Conservation (phyloP, 23 tunicate species). For the Phallusia fumigata region DNA sequence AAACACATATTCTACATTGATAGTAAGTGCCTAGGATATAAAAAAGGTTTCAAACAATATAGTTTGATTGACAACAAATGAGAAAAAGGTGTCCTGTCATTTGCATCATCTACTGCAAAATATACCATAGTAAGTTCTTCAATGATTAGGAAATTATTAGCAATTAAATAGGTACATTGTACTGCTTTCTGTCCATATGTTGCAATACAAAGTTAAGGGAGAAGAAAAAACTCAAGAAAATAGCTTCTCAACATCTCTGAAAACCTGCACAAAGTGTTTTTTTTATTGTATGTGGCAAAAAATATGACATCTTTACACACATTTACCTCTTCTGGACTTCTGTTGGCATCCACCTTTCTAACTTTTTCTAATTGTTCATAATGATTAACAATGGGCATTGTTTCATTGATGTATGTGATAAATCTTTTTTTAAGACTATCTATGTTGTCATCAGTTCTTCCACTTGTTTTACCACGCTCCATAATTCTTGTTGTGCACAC, state of each 20-base stretch:
- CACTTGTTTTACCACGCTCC: conserved; percentile 85
- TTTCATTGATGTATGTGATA: conserved; percentile 66
- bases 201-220: neutral
- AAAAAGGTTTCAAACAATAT: too few relatives aligned
- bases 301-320: neutral
- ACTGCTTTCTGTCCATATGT: too few relatives aligned
- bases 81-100: too few relatives aligned
- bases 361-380: conserved; percentile 56
- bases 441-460: conserved; percentile 90
- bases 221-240: neutral
- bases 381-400: conserved; percentile 76
- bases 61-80: too few relatives aligned
- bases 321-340: conserved; percentile 48
- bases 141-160: too few relatives aligned
- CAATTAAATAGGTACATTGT: too few relatives aligned
- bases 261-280: neutral
- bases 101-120: too few relatives aligned
- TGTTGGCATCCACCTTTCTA: conserved; percentile 47
- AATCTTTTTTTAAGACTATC: conserved; percentile 86
- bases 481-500: conserved; percentile 79
- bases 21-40: too few relatives aligned
- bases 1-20: too few relatives aligned
- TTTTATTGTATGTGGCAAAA: neutral
- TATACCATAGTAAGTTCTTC: too few relatives aligned
- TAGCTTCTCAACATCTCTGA: neutral